phyloP scores from a whole-genome alignment of 2,888 invertebrate species.

The Folsomia manolachei region DNA sequence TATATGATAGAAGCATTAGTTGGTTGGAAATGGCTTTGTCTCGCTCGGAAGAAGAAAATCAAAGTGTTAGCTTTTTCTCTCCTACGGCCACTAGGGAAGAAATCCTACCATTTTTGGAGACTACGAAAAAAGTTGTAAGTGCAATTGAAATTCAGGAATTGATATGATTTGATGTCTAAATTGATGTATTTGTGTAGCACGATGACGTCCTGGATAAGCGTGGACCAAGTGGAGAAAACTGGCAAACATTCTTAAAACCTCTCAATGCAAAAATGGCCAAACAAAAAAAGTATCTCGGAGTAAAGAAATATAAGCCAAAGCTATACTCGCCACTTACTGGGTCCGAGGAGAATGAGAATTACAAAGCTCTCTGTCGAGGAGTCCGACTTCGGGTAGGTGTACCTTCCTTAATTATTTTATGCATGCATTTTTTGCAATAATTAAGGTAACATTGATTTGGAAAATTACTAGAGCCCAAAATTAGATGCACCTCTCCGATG shows the following conservation, averaged over 20 bases:
- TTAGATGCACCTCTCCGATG: constrained; percentile 49
- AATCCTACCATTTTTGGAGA: constrained; percentile 52
- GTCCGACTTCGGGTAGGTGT: constrained; percentile 52
- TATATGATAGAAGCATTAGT: constrained; percentile 52
- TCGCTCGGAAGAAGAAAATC: constrained; percentile 50
- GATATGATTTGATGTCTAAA: constrained; percentile 9
- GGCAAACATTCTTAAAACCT: constrained; percentile 51
- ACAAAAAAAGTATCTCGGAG: constrained; percentile 39
- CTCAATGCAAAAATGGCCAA: constrained; percentile 45
- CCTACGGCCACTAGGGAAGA: constrained; percentile 51
- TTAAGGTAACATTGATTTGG: background rate
- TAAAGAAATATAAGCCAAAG: constrained; percentile 41
- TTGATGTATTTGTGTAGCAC: constrained; percentile 50
- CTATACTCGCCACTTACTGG: constrained; percentile 40
- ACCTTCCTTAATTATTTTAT: background rate
- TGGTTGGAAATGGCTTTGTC: constrained; percentile 53
- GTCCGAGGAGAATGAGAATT: constrained; percentile 51
- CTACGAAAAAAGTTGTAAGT: constrained; percentile 52
- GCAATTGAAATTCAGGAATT: no score
- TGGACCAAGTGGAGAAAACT: constrained; percentile 50
- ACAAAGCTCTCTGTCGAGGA: constrained; percentile 52
- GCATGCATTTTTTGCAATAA: background rate
- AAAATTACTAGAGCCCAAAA: constrained; percentile 40
- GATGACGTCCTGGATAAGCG: constrained; percentile 51
- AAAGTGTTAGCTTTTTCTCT: constrained; percentile 30